Percentiles rank a stretch among this genome's conserved stretches.
Evolutionary conservation across 1,140 invertebrate genomes (phyloP).

Genomic region (Physella acuta): DNA sequence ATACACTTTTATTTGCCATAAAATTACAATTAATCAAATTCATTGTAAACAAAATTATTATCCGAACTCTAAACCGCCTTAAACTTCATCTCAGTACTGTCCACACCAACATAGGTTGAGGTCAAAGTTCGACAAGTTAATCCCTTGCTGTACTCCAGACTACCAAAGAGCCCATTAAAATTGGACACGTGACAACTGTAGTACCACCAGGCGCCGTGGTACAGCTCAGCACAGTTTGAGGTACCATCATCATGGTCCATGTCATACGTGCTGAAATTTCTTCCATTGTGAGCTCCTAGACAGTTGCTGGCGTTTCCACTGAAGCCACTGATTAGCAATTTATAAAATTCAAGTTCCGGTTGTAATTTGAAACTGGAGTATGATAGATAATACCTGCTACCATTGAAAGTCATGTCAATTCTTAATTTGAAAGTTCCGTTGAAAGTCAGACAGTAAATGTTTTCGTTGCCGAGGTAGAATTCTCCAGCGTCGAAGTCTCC

Average conservation of each 20-base stretch:
- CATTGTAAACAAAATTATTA: no score
- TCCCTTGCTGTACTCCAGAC: not conserved
- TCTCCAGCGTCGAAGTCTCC: no score
- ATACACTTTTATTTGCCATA: no score
- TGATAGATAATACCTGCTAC: not conserved
- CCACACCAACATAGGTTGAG: no score
- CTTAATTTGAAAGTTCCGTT: not conserved
- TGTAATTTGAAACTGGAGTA: not conserved
- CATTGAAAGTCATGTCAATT: not conserved
- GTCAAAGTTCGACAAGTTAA: no score
- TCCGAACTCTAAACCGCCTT: no score
- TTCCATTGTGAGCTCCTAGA: not conserved
- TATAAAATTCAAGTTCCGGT: not conserved
- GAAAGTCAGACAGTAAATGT: not conserved
- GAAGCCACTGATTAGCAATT: not conserved
- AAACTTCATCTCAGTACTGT: no score
- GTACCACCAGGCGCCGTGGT: slow-evolving; percentile 4
- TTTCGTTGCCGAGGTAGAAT: no score
- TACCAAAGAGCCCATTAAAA: not conserved
- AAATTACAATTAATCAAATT: no score
- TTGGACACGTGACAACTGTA: not conserved
- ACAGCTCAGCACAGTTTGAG: not conserved
- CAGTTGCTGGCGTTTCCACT: not conserved
- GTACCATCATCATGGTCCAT: not conserved
- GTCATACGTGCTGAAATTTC: not conserved